A percentile compares a stretch with the other conserved stretches of the same genome.
phyloP scores from a whole-genome alignment of 2,888 invertebrate species.

The Diplazon laetatorius region DNA sequence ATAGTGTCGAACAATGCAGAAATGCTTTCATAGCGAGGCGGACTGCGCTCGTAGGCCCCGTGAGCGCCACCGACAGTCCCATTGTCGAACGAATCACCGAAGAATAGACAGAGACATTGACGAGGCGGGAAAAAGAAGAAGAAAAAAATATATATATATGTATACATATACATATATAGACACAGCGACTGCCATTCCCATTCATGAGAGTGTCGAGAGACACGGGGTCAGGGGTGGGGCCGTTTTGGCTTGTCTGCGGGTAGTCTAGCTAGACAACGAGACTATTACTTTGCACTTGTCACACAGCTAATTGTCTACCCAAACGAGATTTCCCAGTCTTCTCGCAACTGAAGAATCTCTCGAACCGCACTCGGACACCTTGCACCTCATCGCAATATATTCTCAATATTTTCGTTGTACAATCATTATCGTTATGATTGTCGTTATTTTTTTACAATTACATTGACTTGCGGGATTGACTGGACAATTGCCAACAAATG shows the following conservation, averaged over 20 bases:
- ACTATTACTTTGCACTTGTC: conserved; percentile 51
- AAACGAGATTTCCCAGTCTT: background rate
- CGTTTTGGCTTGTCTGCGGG: conserved; percentile 10
- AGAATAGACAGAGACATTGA: conserved; percentile 56
- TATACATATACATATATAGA: background rate
- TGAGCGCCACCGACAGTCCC: conserved; percentile 42
- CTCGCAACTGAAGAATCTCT: background rate
- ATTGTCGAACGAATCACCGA: conserved; percentile 52
- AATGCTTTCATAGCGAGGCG: conserved; percentile 44
- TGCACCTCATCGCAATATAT: background rate
- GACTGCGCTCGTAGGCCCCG: conserved; percentile 5
- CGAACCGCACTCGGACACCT: background rate
- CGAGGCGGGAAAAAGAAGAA: conserved; percentile 47
- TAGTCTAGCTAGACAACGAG: conserved; percentile 28
- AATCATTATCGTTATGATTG: too few species aligned
- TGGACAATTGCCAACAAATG: too few species aligned
- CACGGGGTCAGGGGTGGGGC: conserved; percentile 26
- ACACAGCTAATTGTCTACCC: conserved; percentile 22
- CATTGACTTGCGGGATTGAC: too few species aligned
- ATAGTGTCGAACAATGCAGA: conserved; percentile 58
- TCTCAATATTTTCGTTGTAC: background rate
- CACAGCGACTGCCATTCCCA: conserved; percentile 27
- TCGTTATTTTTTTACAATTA: too few species aligned
- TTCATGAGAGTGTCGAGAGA: conserved; percentile 36
- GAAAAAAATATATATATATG: background rate